These are phyloP conservation scores for Halisarca cf. caerulea DNA, from an alignment of 37 sponge, comb jelly and placozoan genomes.

Conservation along the genomic window DNA sequence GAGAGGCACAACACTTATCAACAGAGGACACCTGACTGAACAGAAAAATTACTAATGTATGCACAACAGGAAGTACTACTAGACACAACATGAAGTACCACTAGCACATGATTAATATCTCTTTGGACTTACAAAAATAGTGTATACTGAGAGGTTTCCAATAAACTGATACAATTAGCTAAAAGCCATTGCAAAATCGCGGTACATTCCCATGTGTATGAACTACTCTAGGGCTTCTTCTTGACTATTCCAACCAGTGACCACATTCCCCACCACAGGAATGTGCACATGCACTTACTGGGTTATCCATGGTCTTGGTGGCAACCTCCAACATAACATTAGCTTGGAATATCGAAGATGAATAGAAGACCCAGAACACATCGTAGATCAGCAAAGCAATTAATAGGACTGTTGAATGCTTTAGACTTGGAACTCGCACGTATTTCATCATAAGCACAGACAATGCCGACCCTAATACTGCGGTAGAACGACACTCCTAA, in stretches of 20 bases:
- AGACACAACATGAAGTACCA: too few species aligned
- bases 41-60: background rate
- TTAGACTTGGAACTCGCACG: slow-evolving; percentile 62
- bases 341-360: slow-evolving; percentile 58
- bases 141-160: too few species aligned
- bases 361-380: slow-evolving; percentile 81
- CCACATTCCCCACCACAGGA: background rate
- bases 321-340: slow-evolving; percentile 86
- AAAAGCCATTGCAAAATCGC: too few species aligned
- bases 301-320: slow-evolving; percentile 63
- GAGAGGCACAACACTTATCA: background rate
- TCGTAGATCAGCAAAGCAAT: slow-evolving; percentile 64
- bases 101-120: too few species aligned
- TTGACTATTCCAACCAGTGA: too few species aligned
- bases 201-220: too few species aligned
- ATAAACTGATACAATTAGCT: too few species aligned
- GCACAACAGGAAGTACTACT: too few species aligned
- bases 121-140: too few species aligned
- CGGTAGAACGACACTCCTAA: slow-evolving; percentile 43
- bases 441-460: slow-evolving; percentile 68
- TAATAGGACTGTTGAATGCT: slow-evolving; percentile 61
- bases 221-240: too few species aligned
- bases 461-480: slow-evolving; percentile 61
- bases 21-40: background rate
- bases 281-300: slow-evolving; percentile 40